Evolutionary conservation across 2,888 invertebrate species (phyloP), one percentile per base, ranked within the genome.

Genomic region (Agrochola circellaris): DNA sequence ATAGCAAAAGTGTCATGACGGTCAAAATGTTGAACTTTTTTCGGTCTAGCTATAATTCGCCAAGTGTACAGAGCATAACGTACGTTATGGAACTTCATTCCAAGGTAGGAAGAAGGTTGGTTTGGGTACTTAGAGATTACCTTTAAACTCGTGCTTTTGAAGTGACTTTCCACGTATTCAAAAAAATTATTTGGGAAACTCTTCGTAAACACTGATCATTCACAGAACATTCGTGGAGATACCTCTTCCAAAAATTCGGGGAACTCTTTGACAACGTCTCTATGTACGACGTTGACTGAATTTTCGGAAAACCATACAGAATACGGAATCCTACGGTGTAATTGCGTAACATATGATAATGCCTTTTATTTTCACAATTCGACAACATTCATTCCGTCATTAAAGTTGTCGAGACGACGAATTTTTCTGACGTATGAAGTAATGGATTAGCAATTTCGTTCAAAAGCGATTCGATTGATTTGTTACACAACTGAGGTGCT

Each of bases 71-170:
- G n/a, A 13, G 56, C 13, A n/a, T 56, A n/a, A 11, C 26, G 5
- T 13, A 0, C 2, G 13, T 0, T 26, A 13, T 13, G n/a, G n/a
- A 56, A 56, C n/a, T 56, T n/a, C 1, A 13, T 56, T n/a, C 56
- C 13, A 1, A 38, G 26, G 15, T 11, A 58, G 54, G 3, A 13
- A 26, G 1, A 4, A 0, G 15, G 9, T 58, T 0, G n/a, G 23
- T 58, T 67, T 26, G 8, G 1, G n/a, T 20, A 51, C 26, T 26
- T 20, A 23, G 2, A 72, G 15, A 34, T 72, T 26, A 34, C 2
- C 26, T 38, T 20, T 42, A 72, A 72, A 51, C 15, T 11, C 7
- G 38, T 51, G 17, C 38, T n/a, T n/a, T 76, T 76, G 30, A 76
- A 51, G 60, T 77, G n/a, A 30, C 7, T 42, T n/a, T 38, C 1